Conservation (phyloP, 1,140 invertebrate species). For the Caenorhabditis latens region DNA sequence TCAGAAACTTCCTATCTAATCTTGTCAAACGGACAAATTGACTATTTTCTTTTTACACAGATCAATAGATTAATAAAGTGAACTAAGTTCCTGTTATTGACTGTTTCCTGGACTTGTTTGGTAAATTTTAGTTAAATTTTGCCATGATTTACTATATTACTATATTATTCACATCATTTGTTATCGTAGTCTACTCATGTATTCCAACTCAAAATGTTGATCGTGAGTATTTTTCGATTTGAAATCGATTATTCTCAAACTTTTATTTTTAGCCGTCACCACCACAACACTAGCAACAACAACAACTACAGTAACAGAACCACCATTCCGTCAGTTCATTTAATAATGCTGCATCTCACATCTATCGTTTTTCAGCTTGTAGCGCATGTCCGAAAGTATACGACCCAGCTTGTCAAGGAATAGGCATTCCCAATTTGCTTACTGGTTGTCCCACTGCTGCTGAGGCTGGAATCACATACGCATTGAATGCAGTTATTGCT, state of each 20-base stretch:
- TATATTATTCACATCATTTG: not conserved
- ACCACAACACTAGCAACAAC: conserved; percentile 15
- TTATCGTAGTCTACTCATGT: not conserved
- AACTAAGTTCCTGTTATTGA: not conserved
- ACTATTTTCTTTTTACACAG: not conserved
- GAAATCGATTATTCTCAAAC: not conserved
- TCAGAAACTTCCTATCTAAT: conserved; percentile 5
- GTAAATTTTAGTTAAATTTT: too few relatives aligned
- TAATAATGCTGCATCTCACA: not conserved
- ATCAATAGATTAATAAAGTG: not conserved
- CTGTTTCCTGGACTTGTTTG: not conserved
- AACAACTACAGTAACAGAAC: conserved; percentile 14
- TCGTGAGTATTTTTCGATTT: not conserved
- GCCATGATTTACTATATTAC: not conserved
- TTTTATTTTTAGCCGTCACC: not conserved
- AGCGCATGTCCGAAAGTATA: not conserved
- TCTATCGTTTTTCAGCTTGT: not conserved
- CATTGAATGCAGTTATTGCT: not conserved
- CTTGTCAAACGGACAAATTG: not conserved
- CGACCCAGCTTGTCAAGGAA: not conserved
- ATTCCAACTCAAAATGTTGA: conserved; percentile 32
- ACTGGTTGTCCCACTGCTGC: not conserved
- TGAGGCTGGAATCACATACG: not conserved
- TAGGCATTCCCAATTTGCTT: not conserved
- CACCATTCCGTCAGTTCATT: not conserved